A percentile compares a stretch with the other conserved stretches of the same genome.
These are phyloP conservation scores for Philonicus albiceps DNA, from an alignment of 2,888 invertebrate genomes.

Conservation along the genomic window DNA sequence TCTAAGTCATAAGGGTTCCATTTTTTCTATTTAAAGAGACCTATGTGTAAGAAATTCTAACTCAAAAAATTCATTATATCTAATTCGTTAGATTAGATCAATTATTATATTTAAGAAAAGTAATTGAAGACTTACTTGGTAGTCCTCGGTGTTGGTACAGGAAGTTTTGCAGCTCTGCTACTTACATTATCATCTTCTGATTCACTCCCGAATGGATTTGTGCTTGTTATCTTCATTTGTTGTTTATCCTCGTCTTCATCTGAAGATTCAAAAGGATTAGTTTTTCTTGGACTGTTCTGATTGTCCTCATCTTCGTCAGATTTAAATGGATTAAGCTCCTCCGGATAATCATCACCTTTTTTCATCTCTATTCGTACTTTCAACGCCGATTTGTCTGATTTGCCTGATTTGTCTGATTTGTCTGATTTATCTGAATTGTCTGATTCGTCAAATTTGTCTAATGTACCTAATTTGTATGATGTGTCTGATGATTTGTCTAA, in stretches of 20 bases:
- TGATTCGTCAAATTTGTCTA: too few relatives aligned
- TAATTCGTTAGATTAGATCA: too few relatives aligned
- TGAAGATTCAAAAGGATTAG: constrained; percentile 75
- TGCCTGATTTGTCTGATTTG: too few relatives aligned
- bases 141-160: constrained; percentile 60
- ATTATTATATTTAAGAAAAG: background rate
- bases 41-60: too few relatives aligned
- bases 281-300: constrained; percentile 48
- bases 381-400: background rate
- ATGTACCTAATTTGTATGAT: too few relatives aligned
- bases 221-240: constrained; percentile 61
- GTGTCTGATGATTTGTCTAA: too few relatives aligned
- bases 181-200: constrained; percentile 66
- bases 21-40: too few relatives aligned
- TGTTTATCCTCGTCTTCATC: constrained; percentile 69
- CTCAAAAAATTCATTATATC: too few relatives aligned
- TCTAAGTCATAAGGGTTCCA: too few relatives aligned
- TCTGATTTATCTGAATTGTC: too few relatives aligned
- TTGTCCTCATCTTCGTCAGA: constrained; percentile 70
- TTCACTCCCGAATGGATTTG: constrained; percentile 80
- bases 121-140: constrained; percentile 55
- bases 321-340: constrained; percentile 84
- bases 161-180: constrained; percentile 52
- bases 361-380: too few relatives aligned
- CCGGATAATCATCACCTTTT: constrained; percentile 68